phyloP scores from a whole-genome alignment of 2,113 vertebrate species.

The Epinephelus moara region DNA sequence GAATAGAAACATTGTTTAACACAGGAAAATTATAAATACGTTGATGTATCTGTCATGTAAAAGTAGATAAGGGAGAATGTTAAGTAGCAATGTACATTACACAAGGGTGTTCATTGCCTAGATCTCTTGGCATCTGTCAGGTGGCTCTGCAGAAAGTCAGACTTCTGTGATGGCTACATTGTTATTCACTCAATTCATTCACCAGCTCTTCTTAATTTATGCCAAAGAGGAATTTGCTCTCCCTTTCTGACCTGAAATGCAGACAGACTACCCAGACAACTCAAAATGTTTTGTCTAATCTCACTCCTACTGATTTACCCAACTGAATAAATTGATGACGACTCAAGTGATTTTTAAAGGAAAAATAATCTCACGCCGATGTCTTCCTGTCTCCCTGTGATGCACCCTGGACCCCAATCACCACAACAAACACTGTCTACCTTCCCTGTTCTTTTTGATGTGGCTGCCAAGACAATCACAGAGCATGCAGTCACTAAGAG shows the following conservation, averaged over 20 bases:
- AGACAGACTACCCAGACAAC: not conserved
- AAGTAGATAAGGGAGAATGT: conserved; percentile 15
- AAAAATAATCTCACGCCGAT: conserved; percentile 13
- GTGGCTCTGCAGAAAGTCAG: not conserved
- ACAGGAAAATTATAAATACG: not conserved
- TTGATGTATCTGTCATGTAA: conserved; percentile 24
- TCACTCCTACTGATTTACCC: not conserved
- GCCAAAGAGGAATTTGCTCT: conserved; percentile 7
- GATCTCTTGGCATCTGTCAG: not conserved
- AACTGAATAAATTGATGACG: conserved; percentile 3
- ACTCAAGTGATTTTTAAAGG: conserved; percentile 39
- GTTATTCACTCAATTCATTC: conserved; percentile 10
- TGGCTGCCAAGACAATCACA: conserved; percentile 58
- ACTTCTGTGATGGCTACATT: not conserved
- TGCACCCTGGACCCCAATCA: conserved; percentile 9
- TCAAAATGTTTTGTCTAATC: conserved; percentile 16
- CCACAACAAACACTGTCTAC: conserved; percentile 34
- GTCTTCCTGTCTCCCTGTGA: conserved; percentile 32
- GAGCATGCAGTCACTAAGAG: conserved; percentile 38
- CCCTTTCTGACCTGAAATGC: conserved; percentile 1
- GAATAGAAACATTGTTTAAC: conserved; percentile 15
- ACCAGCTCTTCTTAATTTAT: not conserved
- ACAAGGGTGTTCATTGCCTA: conserved; percentile 25
- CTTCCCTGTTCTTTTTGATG: conserved; percentile 34
- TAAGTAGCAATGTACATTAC: conserved; percentile 15